These are phyloP conservation scores for Ectobius pallidus DNA, from an alignment of 2,888 invertebrate genomes.

Conservation along the genomic window DNA sequence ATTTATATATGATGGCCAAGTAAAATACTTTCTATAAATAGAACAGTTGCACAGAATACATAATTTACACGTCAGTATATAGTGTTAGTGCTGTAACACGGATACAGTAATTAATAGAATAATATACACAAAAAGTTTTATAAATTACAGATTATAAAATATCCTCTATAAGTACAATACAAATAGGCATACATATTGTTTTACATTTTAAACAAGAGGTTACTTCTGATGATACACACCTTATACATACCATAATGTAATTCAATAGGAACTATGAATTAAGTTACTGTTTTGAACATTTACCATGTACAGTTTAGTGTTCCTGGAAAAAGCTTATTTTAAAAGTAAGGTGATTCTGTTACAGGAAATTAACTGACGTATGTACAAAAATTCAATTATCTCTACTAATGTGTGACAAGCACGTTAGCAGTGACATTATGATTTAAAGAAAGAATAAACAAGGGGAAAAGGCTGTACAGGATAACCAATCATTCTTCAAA, in stretches of 20 bases:
- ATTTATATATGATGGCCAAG: conserved; percentile 14
- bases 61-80: not conserved
- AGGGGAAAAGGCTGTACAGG: too few relatives aligned
- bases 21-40: not conserved
- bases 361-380: too few relatives aligned
- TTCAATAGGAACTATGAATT: conserved; percentile 35
- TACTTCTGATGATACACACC: not conserved
- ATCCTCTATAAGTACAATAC: conserved; percentile 7
- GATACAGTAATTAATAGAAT: too few relatives aligned
- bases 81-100: too few relatives aligned
- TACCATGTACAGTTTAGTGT: not conserved
- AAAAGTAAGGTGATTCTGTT: not conserved
- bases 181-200: not conserved
- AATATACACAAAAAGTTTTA: not conserved
- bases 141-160: not conserved
- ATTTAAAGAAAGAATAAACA: too few relatives aligned
- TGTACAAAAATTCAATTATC: too few relatives aligned
- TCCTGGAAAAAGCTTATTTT: not conserved
- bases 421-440: too few relatives aligned
- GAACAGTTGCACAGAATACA: not conserved
- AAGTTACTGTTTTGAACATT: conserved; percentile 26
- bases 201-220: not conserved
- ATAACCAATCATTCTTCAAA: too few relatives aligned
- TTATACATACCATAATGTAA: not conserved
- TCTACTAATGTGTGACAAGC: too few relatives aligned